Base-by-base conservation (phyloP, 2,888 invertebrate genomes). In the Cremastinae sp. region DNA sequence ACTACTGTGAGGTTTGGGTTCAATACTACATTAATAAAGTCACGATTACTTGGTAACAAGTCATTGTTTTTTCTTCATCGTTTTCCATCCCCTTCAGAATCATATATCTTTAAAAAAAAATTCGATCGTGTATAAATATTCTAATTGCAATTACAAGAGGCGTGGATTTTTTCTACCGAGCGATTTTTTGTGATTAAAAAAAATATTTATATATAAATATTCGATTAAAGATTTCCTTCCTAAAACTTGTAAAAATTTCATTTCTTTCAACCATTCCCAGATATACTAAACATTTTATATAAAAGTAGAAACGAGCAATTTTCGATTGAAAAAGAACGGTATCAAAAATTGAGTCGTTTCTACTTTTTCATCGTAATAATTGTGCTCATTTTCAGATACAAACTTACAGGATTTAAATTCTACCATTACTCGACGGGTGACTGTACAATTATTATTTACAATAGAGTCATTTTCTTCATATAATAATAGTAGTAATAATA, bases 381-480 rank as follows among this genome's bases (percentile, higher is more conserved):
- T n/a, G 18, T 8, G 54, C 54, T 45, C 41, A 54, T 45, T 54
- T 16, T 10, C 20, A 36, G 38, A 59, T 49, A 74, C 70, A 74
- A 66, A 14, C 61, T 43, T 77, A 70, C 65, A 70, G 65, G 65
- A 41, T 72, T 58, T 45, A 53, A 65, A 45, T 47, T 36, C 76
- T 73, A 76, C 76, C 20, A 54, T 47, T 73, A 65, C 59, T 65
- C 72, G 59, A 47, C 43, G 62, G 76, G 59, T 77, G 70, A 70
- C 76, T 77, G 73, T 77, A 77, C 76, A 77, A 28, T 73, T 56
- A 75, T 78, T 78, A 78, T 75, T 78, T 78, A 75, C 72, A 78
- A 53, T 75, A 64, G 59, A 58, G 53, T 73, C 65, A 14, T 69
- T 69, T 65, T 72, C 56, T 14, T 64, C 58, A 58, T 49, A 56